Percentiles rank a stretch among this genome's conserved stretches.
phyloP scores from a whole-genome alignment of 2,113 vertebrate genomes.

The Paraplagusia blochii region DNA sequence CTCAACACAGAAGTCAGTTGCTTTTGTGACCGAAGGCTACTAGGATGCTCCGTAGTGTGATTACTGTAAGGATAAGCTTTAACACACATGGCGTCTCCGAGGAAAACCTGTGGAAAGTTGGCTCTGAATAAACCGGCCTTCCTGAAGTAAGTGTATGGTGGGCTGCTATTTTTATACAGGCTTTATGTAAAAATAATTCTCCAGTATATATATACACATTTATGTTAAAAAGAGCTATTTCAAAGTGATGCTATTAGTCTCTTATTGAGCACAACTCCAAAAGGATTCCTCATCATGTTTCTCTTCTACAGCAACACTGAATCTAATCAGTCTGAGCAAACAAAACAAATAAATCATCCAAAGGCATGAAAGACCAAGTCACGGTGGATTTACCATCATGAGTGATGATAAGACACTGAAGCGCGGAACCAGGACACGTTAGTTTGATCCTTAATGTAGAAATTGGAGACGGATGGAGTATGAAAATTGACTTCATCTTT shows the following conservation, averaged over 20 bases:
- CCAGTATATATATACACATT: no score
- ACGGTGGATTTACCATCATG: constrained; percentile 34
- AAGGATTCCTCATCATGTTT: constrained; percentile 14
- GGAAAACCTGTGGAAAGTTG: constrained; percentile 72
- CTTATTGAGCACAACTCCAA: not conserved
- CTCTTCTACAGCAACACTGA: constrained; percentile 3
- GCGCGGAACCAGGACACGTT: constrained; percentile 33
- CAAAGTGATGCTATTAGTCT: not conserved
- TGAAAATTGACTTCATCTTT: constrained; percentile 71
- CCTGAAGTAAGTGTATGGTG: constrained; percentile 61
- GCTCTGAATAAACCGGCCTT: constrained; percentile 38
- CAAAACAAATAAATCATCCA: constrained; percentile 22
- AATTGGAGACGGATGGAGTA: constrained; percentile 66
- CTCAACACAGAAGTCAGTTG: constrained; percentile 45
- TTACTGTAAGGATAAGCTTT: constrained; percentile 65
- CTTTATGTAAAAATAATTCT: constrained; percentile 29
- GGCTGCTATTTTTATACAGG: constrained; percentile 61
- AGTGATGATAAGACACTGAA: constrained; percentile 38
- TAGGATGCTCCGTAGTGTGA: constrained; percentile 41
- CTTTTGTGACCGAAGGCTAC: constrained; percentile 56
- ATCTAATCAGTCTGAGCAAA: constrained; percentile 15
- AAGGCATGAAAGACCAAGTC: constrained; percentile 14
- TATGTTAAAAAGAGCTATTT: no score
- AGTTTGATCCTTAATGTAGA: constrained; percentile 51
- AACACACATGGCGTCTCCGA: constrained; percentile 69